A percentile compares a stretch with the other conserved stretches of the same genome.
Conservation (phyloP, 2,888 invertebrate genomes). For the Dusona sp. region DNA sequence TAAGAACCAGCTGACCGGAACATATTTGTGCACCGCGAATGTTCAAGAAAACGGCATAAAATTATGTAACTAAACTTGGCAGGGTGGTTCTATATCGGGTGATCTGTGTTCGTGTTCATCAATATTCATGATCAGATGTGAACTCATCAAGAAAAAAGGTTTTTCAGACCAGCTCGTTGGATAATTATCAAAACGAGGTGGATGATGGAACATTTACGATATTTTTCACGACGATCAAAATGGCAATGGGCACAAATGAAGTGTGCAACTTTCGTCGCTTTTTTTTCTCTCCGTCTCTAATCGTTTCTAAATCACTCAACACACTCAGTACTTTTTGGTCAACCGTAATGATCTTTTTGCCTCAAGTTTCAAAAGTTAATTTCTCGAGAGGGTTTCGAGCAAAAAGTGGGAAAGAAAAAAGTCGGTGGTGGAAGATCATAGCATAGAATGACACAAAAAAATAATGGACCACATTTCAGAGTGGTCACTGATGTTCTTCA, state of each 20-base stretch:
- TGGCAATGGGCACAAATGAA: neutral
- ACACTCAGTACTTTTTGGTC: neutral
- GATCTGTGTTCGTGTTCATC: neutral
- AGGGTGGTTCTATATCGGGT: neutral
- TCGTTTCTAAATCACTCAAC: neutral
- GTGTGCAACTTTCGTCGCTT: neutral
- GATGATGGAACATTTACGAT: neutral
- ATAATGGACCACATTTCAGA: neutral
- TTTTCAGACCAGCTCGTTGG: neutral
- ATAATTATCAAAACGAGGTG: conserved; percentile 17
- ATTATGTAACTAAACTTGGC: conserved; percentile 7
- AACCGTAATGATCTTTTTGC: neutral
- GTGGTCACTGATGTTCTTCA: neutral
- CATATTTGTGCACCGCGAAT: conserved; percentile 11
- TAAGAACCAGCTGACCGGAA: conserved; percentile 16
- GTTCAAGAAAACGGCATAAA: conserved; percentile 10
- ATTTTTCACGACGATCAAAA: neutral
- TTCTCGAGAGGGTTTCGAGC: neutral
- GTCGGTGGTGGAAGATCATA: neutral
- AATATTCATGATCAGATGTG: conserved; percentile 21
- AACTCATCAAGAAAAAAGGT: conserved; percentile 26
- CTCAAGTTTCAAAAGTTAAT: neutral
- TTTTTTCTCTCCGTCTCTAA: neutral
- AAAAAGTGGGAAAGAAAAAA: neutral
- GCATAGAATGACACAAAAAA: neutral